Base-by-base conservation (phyloP, 2,113 vertebrate genomes). In the Salvelinus sp. region DNA sequence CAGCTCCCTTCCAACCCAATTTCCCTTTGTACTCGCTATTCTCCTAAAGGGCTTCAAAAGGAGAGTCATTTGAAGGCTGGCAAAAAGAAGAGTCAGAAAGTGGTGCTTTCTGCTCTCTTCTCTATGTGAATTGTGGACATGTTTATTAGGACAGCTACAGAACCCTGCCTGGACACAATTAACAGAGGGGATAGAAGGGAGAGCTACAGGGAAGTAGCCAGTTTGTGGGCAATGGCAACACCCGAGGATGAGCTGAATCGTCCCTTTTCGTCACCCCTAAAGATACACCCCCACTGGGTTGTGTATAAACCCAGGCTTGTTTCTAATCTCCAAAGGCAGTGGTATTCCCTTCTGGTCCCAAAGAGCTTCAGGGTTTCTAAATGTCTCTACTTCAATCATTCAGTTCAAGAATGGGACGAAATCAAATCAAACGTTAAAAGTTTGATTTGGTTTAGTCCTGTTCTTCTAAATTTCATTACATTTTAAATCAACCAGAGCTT, bases 71-170 rank as follows among this genome's bases (percentile, higher is more conserved):
- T 73, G 70, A 85, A 80, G 77, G 68, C 70, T 71, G 67, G 25
- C 66, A 70, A 60, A 79, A 44, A 70, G 70, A 6, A 20, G 58
- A 77, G 85, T 76, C 76, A 75, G 79, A 33, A 71, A 77, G 58
- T 62, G 5, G 7, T 23, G 58, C 58, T 62, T 23, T 62, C 13
- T 62, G 20, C 58, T 62, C 58, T n/a, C 30, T 48, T 20, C 44
- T 79, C n/a, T 57, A 57, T 69, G 78, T 71, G 69, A 74, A 85
- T 28, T 69, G 78, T 71, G 69, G 76, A 85, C 38, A 13, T 27
- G 70, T 13, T 14, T 22, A 20, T 69, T 58, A 54, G 79, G 73
- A 79, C 66, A 54, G 12, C 14, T 54, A 3, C 50, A 54, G 50
- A 54, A 38, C 63, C 66, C n/a, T 62, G 58, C 18, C 9, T 6